A percentile compares a stretch with the other conserved stretches of the same genome.
phyloP scores from a whole-genome alignment of 92 coral and sea anemone species.

The Montipora capitata region DNA sequence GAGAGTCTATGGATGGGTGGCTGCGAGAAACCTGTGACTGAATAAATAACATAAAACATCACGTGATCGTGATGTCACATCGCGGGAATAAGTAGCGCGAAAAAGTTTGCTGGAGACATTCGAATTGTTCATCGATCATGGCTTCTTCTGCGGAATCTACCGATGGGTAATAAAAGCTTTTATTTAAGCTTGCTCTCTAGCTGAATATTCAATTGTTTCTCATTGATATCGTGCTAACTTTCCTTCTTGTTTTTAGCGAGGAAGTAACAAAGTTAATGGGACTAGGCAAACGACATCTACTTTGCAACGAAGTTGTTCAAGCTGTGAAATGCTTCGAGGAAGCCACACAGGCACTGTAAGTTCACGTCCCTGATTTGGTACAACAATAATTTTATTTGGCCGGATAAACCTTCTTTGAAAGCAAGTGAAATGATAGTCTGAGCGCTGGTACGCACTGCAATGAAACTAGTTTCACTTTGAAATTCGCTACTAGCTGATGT shows the following conservation, averaged over 20 bases:
- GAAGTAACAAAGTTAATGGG: conserved; percentile 94
- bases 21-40: background rate
- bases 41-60: background rate
- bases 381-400: background rate
- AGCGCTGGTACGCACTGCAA: no score
- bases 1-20: no score
- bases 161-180: conserved; percentile 12
- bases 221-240: background rate
- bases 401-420: no score
- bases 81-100: conserved; percentile 98
- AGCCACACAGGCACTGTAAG: conserved; percentile 92
- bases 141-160: conserved; percentile 17
- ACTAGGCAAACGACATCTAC: conserved; percentile 88
- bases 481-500: no score
- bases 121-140: conserved; percentile 33
- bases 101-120: conserved; percentile 30
- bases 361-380: background rate
- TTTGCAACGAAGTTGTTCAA: conserved; percentile 90
- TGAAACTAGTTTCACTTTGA: no score
- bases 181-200: background rate
- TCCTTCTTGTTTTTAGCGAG: conserved; percentile 72
- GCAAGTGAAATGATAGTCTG: no score
- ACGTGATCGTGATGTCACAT: conserved; percentile 80
- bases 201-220: no score
- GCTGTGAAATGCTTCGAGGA: conserved; percentile 98